Evolutionary conservation across 1,140 invertebrate species (phyloP).

Genomic region (Papilio glaucus): DNA sequence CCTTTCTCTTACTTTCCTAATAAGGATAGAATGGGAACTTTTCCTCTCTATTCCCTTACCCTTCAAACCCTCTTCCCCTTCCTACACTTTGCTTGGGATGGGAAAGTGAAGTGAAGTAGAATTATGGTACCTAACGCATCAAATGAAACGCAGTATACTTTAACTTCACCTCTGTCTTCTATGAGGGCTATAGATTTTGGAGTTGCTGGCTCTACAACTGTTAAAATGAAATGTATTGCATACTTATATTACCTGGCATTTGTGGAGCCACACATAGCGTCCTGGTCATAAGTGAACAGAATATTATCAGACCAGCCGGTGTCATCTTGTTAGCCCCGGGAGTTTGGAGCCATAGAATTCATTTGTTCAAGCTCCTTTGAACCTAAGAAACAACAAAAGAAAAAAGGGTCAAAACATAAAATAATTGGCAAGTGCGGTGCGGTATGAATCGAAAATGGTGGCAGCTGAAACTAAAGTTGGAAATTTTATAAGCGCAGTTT

Average conservation of each 20-base stretch:
- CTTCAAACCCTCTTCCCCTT: too few species aligned
- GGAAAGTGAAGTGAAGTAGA: too few species aligned
- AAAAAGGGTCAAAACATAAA: conserved; percentile 18
- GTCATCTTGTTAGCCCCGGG: conserved; percentile 68
- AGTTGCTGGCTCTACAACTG: too few species aligned
- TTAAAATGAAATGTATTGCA: too few species aligned
- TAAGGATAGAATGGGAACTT: too few species aligned
- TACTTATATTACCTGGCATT: conserved; percentile 60
- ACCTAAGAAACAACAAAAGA: conserved; percentile 47
- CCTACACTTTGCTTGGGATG: too few species aligned
- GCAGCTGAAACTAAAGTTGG: conserved; percentile 27
- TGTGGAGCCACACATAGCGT: conserved; percentile 73
- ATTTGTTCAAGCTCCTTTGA: conserved; percentile 53
- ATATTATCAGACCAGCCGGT: conserved; percentile 62
- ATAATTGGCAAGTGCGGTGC: conserved; percentile 18
- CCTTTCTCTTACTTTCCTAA: too few species aligned
- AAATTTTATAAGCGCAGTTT: conserved; percentile 29
- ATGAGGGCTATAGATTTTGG: too few species aligned
- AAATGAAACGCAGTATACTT: too few species aligned
- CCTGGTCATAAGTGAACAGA: conserved; percentile 68
- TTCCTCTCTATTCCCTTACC: too few species aligned
- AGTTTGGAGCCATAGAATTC: conserved; percentile 68
- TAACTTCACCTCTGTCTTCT: too few species aligned
- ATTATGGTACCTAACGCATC: too few species aligned
- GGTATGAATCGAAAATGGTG: background rate